Conservation (phyloP, 1,140 invertebrate species). For the Phenacoccus solenopsis region DNA sequence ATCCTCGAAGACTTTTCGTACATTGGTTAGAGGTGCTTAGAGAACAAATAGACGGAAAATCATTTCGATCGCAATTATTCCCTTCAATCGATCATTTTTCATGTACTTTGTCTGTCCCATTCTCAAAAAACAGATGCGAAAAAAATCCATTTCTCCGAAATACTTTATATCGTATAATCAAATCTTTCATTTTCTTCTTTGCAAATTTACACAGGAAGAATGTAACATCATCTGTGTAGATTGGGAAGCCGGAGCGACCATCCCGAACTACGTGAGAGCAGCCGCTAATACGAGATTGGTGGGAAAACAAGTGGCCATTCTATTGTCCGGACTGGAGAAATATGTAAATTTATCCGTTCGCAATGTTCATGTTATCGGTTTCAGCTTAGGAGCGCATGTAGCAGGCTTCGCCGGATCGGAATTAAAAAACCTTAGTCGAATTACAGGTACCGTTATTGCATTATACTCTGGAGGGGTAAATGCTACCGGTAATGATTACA, state of each 20-base stretch:
- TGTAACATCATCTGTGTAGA: constrained; percentile 86
- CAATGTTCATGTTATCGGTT: constrained; percentile 80
- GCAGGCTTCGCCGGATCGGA: constrained; percentile 85
- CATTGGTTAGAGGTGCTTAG: too few relatives aligned
- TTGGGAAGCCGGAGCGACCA: constrained; percentile 79
- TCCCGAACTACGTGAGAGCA: constrained; percentile 86
- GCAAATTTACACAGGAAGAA: constrained; percentile 52
- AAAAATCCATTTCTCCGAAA: too few relatives aligned
- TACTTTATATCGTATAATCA: too few relatives aligned
- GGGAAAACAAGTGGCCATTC: constrained; percentile 72
- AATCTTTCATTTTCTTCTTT: too few relatives aligned
- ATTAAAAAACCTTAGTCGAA: constrained; percentile 65
- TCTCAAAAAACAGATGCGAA: too few relatives aligned
- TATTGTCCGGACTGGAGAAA: constrained; percentile 45
- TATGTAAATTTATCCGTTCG: constrained; percentile 42
- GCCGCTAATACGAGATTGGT: constrained; percentile 86
- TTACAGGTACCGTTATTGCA: constrained; percentile 49
- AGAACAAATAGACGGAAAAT: too few relatives aligned
- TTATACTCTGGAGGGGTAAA: too few relatives aligned
- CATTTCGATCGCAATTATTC: too few relatives aligned
- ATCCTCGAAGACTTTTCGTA: too few relatives aligned
- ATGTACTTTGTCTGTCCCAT: too few relatives aligned
- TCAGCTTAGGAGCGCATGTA: constrained; percentile 80
- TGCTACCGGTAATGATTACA: background rate
- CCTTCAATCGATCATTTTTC: too few relatives aligned